phyloP scores from a whole-genome alignment of 1,140 invertebrate species.

The Cydia strobilella region DNA sequence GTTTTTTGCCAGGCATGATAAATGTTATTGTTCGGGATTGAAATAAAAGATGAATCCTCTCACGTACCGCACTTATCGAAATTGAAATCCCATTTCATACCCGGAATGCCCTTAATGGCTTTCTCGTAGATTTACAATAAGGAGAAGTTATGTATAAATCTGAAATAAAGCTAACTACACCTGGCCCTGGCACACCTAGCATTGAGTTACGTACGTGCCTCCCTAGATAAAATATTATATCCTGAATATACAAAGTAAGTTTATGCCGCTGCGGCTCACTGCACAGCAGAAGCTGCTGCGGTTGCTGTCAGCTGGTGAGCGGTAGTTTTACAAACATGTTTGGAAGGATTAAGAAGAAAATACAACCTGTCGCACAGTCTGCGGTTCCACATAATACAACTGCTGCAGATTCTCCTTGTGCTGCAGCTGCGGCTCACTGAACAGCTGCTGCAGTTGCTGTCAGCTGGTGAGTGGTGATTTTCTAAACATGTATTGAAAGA shows the following conservation, averaged over 20 bases:
- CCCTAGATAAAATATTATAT: background rate
- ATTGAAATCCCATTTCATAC: slow-evolving; percentile 3
- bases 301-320: background rate
- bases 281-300: background rate
- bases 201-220: background rate
- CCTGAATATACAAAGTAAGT: no score
- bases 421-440: slow-evolving; percentile 55
- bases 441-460: slow-evolving; percentile 62
- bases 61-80: slow-evolving; percentile 11
- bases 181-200: no score
- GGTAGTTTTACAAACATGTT: background rate
- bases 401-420: slow-evolving; percentile 64
- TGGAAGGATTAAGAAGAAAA: background rate
- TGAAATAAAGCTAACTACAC: background rate
- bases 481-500: background rate
- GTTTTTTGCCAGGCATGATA: slow-evolving; percentile 3
- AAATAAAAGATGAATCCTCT: slow-evolving; percentile 17
- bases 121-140: slow-evolving; percentile 6
- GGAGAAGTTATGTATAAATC: background rate
- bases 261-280: slow-evolving; percentile 37
- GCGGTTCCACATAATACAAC: slow-evolving; percentile 64
- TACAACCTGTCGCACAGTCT: slow-evolving; percentile 57
- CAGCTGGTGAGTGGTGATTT: slow-evolving; percentile 42
- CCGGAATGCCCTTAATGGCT: slow-evolving; percentile 5
- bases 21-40: slow-evolving; percentile 9